Evolutionary conservation across 2,888 invertebrate genomes (phyloP), one percentile per base, ranked within the genome.

Genomic region (Congeria kusceri): DNA sequence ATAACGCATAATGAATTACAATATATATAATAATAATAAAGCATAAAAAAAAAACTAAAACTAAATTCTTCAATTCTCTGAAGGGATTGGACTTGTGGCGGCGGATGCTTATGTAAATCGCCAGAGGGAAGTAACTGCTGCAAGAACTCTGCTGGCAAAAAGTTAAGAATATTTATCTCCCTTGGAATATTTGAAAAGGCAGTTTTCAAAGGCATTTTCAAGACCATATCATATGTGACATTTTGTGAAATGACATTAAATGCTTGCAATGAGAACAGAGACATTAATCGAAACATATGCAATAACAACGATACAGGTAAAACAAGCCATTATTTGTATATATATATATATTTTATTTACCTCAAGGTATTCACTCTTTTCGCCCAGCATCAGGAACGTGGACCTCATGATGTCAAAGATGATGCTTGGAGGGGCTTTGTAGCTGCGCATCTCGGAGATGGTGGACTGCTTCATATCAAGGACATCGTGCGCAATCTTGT

Each of bases 391-490:
- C 1, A 86, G 62, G 53, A 82, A 86, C 0, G 86, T 86, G 0
- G 83, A 80, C 44, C 59, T 80, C 86, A 88, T 88, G n/a, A 86
- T 76, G 29, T 84, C 84, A 25, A 74, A 68, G 5, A 86, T 76
- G 9, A 84, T 49, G 18, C 57, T 59, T 11, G 68, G 75, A 0
- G 87, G 86, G 20, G 68, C 63, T 59, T 80, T 84, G 64, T 85
- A 88, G 63, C 78, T 84, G n/a, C 72, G 75, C n/a, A 88, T 61
- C 63, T 88, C 88, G 0, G 87, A 74, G 59, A 88, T 83, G 0
- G 87, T 87, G 27, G 87, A 20, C 59, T 85, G 86, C 44, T 85
- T 84, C 85, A 88, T 86, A 47, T 84, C 80, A 15, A 88, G 76
- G 13, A 88, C 69, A 18, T 86, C 83, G 61, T 87, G 86, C 2